A percentile compares a stretch with the other conserved stretches of the same genome.
Evolutionary conservation across 2,888 invertebrate genomes (phyloP).

Genomic region (Sipha maydis): DNA sequence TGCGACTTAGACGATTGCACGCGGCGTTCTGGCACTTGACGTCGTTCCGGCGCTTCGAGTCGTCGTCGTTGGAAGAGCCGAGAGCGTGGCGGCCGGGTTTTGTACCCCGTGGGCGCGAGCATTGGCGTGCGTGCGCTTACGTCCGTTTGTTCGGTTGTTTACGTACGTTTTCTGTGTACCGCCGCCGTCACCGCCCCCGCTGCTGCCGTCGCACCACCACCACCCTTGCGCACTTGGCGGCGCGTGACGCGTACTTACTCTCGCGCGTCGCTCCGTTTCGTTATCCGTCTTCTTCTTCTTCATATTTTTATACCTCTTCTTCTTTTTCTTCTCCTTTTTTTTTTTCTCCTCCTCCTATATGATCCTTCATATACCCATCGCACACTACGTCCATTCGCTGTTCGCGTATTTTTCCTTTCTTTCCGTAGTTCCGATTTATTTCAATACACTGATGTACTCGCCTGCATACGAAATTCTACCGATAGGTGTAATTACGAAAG

Average conservation of each 20-base stretch:
- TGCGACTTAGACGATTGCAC: slow-evolving; percentile 36
- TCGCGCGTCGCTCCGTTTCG: background rate
- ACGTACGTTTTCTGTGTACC: slow-evolving; percentile 21
- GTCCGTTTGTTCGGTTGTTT: slow-evolving; percentile 28
- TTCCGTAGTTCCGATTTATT: too few species aligned
- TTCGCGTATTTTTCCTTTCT: too few species aligned
- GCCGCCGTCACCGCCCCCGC: background rate
- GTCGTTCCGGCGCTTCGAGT: background rate
- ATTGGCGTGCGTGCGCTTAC: slow-evolving; percentile 40
- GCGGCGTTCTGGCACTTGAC: slow-evolving; percentile 54
- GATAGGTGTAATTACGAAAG: too few species aligned
- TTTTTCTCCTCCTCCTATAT: background rate
- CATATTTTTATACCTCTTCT: background rate
- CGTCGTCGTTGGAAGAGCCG: slow-evolving; percentile 17
- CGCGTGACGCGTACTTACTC: background rate
- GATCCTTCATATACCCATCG: too few species aligned
- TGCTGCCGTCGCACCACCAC: background rate
- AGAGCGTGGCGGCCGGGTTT: background rate
- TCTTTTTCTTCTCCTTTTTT: background rate
- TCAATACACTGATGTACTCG: too few species aligned
- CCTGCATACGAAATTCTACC: too few species aligned
- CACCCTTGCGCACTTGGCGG: slow-evolving; percentile 34
- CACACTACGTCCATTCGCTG: too few species aligned
- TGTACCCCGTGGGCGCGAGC: slow-evolving; percentile 57
- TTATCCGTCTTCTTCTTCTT: too few species aligned